Evolutionary conservation across 1,140 invertebrate species (phyloP).

Genomic region (honey bee (Apis mellifera)): DNA sequence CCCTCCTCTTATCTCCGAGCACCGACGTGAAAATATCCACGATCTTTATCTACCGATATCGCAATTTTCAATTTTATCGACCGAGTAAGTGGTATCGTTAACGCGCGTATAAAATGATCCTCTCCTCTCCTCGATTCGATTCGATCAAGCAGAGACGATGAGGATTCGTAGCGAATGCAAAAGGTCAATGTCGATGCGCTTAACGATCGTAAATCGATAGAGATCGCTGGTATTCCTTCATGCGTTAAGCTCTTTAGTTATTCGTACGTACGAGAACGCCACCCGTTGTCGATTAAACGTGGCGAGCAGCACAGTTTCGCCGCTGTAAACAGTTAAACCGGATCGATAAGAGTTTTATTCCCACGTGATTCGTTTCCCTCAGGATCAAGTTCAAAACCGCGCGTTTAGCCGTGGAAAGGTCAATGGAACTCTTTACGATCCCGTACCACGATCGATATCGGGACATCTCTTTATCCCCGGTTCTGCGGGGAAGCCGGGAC

Average conservation of each 20-base stretch:
- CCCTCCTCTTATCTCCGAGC: background rate
- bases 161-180: constrained; percentile 1
- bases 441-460: constrained; percentile 31
- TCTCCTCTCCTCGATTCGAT: background rate
- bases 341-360: constrained; percentile 32
- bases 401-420: constrained; percentile 55
- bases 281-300: constrained; percentile 42
- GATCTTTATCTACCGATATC: too few relatives aligned
- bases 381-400: constrained; percentile 31
- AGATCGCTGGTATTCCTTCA: constrained; percentile 20
- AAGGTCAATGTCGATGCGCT: constrained; percentile 49
- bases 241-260: background rate
- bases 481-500: background rate
- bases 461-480: constrained; percentile 33
- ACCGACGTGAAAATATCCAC: background rate
- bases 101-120: too few relatives aligned
- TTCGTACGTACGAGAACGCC: too few relatives aligned
- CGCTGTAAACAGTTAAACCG: background rate
- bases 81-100: too few relatives aligned
- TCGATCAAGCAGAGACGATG: background rate
- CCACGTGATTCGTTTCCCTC: background rate
- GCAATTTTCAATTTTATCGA: too few relatives aligned
- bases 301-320: background rate
- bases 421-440: constrained; percentile 59
- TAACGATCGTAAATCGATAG: constrained; percentile 56